Evolutionary conservation across 2,888 invertebrate genomes (phyloP), one percentile per base, ranked within the genome.

Genomic region (Augochlorella aurata): DNA sequence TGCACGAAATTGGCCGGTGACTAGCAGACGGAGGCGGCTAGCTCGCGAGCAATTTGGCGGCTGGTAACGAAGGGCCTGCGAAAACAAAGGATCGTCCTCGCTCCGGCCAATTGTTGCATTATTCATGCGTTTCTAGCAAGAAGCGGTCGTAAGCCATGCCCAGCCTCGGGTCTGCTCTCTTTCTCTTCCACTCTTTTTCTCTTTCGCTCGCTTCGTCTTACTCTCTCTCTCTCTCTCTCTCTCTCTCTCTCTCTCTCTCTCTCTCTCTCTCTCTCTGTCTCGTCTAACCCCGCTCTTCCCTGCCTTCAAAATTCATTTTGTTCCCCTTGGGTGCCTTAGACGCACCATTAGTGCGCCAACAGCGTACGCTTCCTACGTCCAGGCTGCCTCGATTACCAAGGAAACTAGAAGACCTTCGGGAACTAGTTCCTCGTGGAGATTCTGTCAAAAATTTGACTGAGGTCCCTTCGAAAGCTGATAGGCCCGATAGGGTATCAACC

Each of bases 21-120:
- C 89, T 85, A 88, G 86, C 87, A 79, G 85, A 77, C 85, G 84
- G 82, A 68, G 86, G 79, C 77, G 88, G 81, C 84, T 86, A 89
- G 89, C 88, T 89, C 82, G 88, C 89, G 89, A 89, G 90, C 91
- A 91, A 91, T 91, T 91, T 90, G 91, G 90, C 89, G 90, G 90
- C 86, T 87, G 83, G 91, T 91, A 92, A 92, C 92, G 92, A 89
- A 89, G 89, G 90, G 89, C 87, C 89, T 90, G 87, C 89, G 89
- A 88, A 90, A 89, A 89, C 88, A 89, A 89, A 89, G 89, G 91
- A 87, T 87, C 87, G 84, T 85, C 88, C 87, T 84, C 84, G 83
- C 81, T 79, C 73, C 79, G 77, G 76, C 86, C 89, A 89, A 89
- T 89, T 90, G 90, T 89, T 89, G 89, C 89, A 89, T 89, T 90